A percentile compares a stretch with the other conserved stretches of the same genome.
phyloP scores from a whole-genome alignment of 2,113 vertebrate genomes.

The Marcusenius ussheri region DNA sequence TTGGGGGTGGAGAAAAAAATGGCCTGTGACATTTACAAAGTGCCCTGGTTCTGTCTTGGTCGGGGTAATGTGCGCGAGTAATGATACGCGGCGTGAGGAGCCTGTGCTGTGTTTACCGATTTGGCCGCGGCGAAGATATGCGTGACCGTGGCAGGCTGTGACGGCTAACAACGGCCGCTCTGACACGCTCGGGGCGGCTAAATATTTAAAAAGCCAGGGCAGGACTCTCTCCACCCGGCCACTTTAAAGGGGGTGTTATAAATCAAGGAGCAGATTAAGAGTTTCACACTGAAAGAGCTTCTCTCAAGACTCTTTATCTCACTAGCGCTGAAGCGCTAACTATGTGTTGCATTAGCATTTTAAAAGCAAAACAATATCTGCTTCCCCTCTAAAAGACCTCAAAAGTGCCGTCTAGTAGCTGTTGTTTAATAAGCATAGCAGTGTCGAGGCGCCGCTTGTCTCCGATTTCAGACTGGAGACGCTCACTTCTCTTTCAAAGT shows the following conservation, averaged over 20 bases:
- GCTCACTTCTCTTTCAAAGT: background rate
- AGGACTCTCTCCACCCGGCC: background rate
- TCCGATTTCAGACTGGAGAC: background rate
- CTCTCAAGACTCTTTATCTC: background rate
- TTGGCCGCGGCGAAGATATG: background rate
- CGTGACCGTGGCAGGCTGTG: background rate
- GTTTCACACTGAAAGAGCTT: background rate
- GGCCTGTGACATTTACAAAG: slow-evolving; percentile 47
- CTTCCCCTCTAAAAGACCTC: background rate
- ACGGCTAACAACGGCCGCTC: background rate
- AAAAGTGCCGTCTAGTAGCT: background rate
- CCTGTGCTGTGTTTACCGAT: background rate
- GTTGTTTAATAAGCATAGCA: background rate
- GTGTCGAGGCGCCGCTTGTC: background rate
- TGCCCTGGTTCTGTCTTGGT: slow-evolving; percentile 41
- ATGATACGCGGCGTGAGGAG: slow-evolving; percentile 30
- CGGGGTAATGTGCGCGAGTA: slow-evolving; percentile 37
- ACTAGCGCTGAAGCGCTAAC: background rate
- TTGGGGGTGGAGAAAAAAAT: background rate
- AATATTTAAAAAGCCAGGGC: background rate
- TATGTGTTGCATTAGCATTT: background rate
- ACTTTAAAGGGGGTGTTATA: background rate
- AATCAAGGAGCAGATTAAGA: slow-evolving; percentile 1
- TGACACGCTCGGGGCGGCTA: background rate
- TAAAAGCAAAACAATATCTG: slow-evolving; percentile 2